Evolutionary conservation across 2,797 vertebrate genomes (phyloP), one percentile per base, ranked within the genome.

Genomic region (Melanotaenia pygmaea): DNA sequence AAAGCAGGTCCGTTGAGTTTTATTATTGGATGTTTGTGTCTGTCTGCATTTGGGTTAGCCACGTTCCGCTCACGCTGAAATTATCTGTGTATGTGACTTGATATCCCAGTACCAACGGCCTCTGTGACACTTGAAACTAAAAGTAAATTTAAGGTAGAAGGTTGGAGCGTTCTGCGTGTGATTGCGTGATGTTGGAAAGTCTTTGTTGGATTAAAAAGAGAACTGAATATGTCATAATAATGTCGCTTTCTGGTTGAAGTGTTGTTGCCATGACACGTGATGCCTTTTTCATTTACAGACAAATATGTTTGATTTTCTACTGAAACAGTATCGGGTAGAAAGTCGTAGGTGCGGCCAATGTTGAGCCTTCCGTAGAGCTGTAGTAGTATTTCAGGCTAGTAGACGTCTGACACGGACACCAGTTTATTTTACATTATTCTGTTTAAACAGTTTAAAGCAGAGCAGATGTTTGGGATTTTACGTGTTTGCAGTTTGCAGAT

Each of bases 211-310:
- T 51, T 5, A 73, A 77, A 64, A 37, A 28, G 66, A 71, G 12
- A 84, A 82, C 45, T 53, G 32, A 34, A 69, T 26, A 13, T 74
- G 20, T 56, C 56, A 4, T 8, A n/a, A 70, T 13, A 12, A 12
- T 50, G 30, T 28, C 50, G 37, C 22, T 45, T 20, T 69, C 20
- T 12, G 50, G 43, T 30, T 43, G 37, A 30, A 54, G 51, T 43
- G 26, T 37, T 43, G 26, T 37, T 10, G 45, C 45, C n/a, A 8
- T 47, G 20, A 9, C 45, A 47, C 20, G 18, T 47, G 45, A 47
- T 5, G 45, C 20, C 43, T 47, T 47, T 30, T n/a, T 47, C 45
- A 47, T 47, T 47, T n/a, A 8, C 18, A 6, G 6, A n/a, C 5
- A 47, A n/a, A n/a, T 40, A 40, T 40, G 38, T 40, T 40, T 16